Evolutionary conservation across 2,888 invertebrate genomes (phyloP), one percentile per base, ranked within the genome.

Genomic region (Cataglyphis albicans): DNA sequence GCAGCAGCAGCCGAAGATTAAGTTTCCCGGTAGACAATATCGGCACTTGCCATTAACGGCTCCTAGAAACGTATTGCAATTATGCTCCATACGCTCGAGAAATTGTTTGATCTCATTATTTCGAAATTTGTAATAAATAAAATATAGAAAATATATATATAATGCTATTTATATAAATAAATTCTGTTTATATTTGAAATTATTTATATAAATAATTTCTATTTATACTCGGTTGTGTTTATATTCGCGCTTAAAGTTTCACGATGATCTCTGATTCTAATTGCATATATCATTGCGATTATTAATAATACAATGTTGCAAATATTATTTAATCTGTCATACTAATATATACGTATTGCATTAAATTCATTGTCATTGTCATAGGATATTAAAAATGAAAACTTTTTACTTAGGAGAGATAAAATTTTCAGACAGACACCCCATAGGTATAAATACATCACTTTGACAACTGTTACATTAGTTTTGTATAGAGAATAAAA

Each of bases 1-100:
- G 57, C 84, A 74, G 78, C 57, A 57, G 70, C 85, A 87, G 84
- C 72, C 81, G 81, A 82, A 84, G 84, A 89, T 90, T 88, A 89
- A 89, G 86, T 89, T 86, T 82, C 80, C 78, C 68, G 55, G 59
- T 84, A 84, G 65, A 70, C 78, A 84, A 65, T 83, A 87, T 84
- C 74, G 83, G 80, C 59, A 75, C 72, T 86, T 76, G 61, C 48
- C 76, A 80, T 82, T 74, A 70, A 61, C 65, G 65, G 72, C 32
- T 44, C 44, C 68, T 32, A 55, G 64, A 84, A 86, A 84, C 38
- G 61, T 86, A 82, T 86, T 55, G 65, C 76, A 65, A 81, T 85
- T 68, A 85, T 61, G 57, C 21, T 32, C 18, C n/a, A 52, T 75
- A 35, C 38, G 63, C 41, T 29, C 63, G 41, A 29, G 38, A 80